A percentile compares a stretch with the other conserved stretches of the same genome.
These are phyloP conservation scores for Stigmatopora argus DNA, from an alignment of 2,113 vertebrate genomes.

Conservation along the genomic window DNA sequence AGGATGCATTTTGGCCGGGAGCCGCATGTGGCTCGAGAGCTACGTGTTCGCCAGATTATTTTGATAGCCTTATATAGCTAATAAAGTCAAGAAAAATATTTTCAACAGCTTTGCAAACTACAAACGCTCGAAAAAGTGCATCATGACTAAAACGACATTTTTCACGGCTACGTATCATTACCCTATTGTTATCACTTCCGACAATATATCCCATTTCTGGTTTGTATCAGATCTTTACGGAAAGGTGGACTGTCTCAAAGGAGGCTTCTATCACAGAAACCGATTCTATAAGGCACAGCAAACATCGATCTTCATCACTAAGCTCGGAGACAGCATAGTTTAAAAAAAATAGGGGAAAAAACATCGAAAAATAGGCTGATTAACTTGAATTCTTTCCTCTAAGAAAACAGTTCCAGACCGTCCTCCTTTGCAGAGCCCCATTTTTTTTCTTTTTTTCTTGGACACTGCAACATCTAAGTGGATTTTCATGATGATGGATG, in stretches of 20 bases:
- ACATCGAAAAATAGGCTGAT: slow-evolving; percentile 52
- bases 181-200: not conserved
- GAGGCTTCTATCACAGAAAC: not conserved
- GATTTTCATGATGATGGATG: slow-evolving; percentile 41
- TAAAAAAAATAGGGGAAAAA: slow-evolving; percentile 40
- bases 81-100: not conserved
- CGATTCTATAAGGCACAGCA: not conserved
- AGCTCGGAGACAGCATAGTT: slow-evolving; percentile 39
- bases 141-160: not conserved
- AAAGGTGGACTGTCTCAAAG: not conserved
- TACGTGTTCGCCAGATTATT: not conserved
- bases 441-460: slow-evolving; percentile 40
- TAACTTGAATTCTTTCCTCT: slow-evolving; percentile 41
- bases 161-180: not conserved
- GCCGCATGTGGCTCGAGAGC: no score
- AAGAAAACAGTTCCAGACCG: slow-evolving; percentile 41
- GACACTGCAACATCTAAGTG: slow-evolving; percentile 38
- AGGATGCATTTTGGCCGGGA: no score
- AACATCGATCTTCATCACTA: slow-evolving; percentile 31
- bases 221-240: not conserved
- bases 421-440: slow-evolving; percentile 45
- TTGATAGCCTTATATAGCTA: not conserved
- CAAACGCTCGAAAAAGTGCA: not conserved
- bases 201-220: not conserved
- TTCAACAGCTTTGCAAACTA: not conserved